phyloP scores from a whole-genome alignment of 2,888 invertebrate genomes.

The Orthosia gracilis region DNA sequence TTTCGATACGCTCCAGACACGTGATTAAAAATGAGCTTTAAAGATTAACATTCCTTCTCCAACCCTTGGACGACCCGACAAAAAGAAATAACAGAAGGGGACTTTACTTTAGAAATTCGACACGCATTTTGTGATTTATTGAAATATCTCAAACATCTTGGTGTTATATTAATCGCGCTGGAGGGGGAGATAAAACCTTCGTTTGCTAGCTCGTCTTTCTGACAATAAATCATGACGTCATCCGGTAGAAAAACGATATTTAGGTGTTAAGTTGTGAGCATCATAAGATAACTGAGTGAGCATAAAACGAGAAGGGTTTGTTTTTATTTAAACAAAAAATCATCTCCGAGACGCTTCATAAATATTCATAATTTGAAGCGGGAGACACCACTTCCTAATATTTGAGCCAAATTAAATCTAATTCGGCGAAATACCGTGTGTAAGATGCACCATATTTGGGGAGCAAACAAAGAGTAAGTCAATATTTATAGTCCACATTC shows the following conservation, averaged over 20 bases:
- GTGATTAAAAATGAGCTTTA: slow-evolving; percentile 79
- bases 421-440: slow-evolving; percentile 53
- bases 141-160: slow-evolving; percentile 87
- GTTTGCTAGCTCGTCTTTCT: slow-evolving; percentile 86
- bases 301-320: slow-evolving; percentile 44
- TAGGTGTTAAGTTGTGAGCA: slow-evolving; percentile 83
- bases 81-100: slow-evolving; percentile 80
- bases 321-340: slow-evolving; percentile 52
- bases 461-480: slow-evolving; percentile 58
- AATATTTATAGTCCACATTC: slow-evolving; percentile 69
- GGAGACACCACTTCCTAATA: slow-evolving; percentile 35
- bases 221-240: slow-evolving; percentile 87
- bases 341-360: slow-evolving; percentile 35
- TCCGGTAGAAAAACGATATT: slow-evolving; percentile 84
- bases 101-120: slow-evolving; percentile 86
- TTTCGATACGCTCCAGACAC: slow-evolving; percentile 73
- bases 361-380: slow-evolving; percentile 38
- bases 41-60: slow-evolving; percentile 84
- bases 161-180: slow-evolving; percentile 85
- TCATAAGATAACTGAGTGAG: slow-evolving; percentile 70
- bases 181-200: slow-evolving; percentile 86
- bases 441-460: slow-evolving; percentile 60
- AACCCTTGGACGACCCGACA: slow-evolving; percentile 76
- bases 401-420: slow-evolving; percentile 51
- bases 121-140: slow-evolving; percentile 89